phyloP scores from a whole-genome alignment of 2,113 vertebrate species.

The Merops nubicus region DNA sequence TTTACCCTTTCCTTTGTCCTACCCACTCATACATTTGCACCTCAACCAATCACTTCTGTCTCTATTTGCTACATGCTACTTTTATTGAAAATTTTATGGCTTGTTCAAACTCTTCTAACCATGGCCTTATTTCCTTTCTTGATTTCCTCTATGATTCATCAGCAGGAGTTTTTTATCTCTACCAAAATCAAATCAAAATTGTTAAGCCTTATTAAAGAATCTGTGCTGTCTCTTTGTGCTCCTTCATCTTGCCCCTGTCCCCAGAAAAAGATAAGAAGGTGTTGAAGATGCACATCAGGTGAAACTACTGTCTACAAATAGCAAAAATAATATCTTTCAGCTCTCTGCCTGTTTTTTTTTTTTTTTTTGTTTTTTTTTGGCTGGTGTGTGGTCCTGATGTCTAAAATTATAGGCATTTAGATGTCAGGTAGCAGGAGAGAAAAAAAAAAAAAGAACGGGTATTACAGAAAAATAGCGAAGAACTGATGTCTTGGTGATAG shows the following conservation, averaged over 20 bases:
- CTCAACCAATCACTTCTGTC: not conserved
- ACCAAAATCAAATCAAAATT: slow-evolving; percentile 14
- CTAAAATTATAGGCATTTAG: slow-evolving; percentile 71
- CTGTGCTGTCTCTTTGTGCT: not conserved
- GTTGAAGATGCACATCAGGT: not conserved
- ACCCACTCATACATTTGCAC: not conserved
- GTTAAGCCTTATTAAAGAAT: slow-evolving; percentile 22
- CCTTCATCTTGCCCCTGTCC: not conserved
- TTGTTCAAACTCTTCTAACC: not conserved
- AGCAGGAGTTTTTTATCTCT: not conserved
- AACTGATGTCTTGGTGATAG: slow-evolving; percentile 20
- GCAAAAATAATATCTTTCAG: slow-evolving; percentile 44
- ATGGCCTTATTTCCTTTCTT: not conserved
- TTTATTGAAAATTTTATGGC: not conserved
- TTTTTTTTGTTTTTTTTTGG: not conserved
- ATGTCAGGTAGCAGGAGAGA: slow-evolving; percentile 36
- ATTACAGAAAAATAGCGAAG: slow-evolving; percentile 57
- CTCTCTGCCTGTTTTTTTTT: slow-evolving; percentile 1
- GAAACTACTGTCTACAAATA: slow-evolving; percentile 32
- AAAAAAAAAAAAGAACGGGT: slow-evolving; percentile 26
- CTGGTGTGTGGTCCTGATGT: not conserved
- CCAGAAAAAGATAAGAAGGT: not conserved
- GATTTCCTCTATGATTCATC: not conserved
- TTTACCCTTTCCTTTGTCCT: not conserved
- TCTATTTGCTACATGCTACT: not conserved